These are phyloP conservation scores for Astreopora myriophthalma DNA, from an alignment of 64 coral and sea anemone species.

Conservation along the genomic window DNA sequence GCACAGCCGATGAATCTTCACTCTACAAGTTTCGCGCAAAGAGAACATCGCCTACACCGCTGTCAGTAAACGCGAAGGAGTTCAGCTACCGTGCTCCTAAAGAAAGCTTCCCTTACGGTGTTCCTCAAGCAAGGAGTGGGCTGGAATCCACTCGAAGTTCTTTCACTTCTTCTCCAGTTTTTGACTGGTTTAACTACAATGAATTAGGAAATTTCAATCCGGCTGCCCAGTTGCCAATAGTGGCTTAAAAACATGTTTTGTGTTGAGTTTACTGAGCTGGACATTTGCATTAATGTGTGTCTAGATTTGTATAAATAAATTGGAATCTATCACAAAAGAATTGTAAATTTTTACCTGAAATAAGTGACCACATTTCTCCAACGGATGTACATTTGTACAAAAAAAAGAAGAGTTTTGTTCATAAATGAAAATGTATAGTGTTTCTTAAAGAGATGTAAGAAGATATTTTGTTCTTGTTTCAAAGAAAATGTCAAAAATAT, in stretches of 20 bases:
- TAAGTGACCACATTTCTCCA: slow-evolving; percentile 54
- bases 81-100: slow-evolving; percentile 54
- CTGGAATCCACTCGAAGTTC: slow-evolving; percentile 27
- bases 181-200: slow-evolving; percentile 30
- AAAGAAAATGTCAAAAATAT: slow-evolving; percentile 28
- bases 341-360: slow-evolving; percentile 48
- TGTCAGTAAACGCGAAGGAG: slow-evolving; percentile 95
- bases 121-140: neutral
- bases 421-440: slow-evolving; percentile 49
- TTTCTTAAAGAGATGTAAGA: slow-evolving; percentile 46
- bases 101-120: neutral
- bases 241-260: neutral
- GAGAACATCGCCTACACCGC: slow-evolving; percentile 55
- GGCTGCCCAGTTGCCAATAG: slow-evolving; percentile 23
- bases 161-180: slow-evolving; percentile 25
- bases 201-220: slow-evolving; percentile 50
- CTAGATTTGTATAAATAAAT: slow-evolving; percentile 47
- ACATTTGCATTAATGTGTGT: neutral
- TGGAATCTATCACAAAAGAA: slow-evolving; percentile 36
- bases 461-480: slow-evolving; percentile 45
- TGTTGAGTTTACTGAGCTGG: neutral
- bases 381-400: slow-evolving; percentile 58
- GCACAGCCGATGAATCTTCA: slow-evolving; percentile 76
- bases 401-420: slow-evolving; percentile 50
- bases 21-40: slow-evolving; percentile 51